These are phyloP conservation scores for Lathronympha strigana DNA, from an alignment of 2,888 invertebrate genomes.

Conservation along the genomic window DNA sequence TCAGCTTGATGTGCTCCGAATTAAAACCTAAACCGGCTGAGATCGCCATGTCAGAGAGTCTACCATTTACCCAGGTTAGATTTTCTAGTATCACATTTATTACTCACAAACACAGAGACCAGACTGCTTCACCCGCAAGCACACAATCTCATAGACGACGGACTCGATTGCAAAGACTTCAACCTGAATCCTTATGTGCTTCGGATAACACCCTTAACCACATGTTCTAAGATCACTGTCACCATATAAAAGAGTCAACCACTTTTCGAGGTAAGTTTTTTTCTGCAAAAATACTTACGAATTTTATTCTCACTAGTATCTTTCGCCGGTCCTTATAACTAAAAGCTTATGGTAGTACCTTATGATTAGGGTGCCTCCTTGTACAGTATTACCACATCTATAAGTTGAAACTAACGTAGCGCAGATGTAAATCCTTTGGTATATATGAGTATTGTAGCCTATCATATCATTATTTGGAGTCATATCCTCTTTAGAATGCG, in stretches of 20 bases:
- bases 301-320: background rate
- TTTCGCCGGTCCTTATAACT: background rate
- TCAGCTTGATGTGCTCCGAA: slow-evolving; percentile 96
- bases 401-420: slow-evolving; percentile 12
- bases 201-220: too few relatives aligned
- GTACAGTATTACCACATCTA: slow-evolving; percentile 16
- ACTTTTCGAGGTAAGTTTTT: background rate
- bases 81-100: too few relatives aligned
- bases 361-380: too few relatives aligned
- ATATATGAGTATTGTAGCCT: background rate
- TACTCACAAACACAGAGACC: too few relatives aligned
- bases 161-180: background rate
- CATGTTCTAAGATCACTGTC: background rate
- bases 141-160: background rate
- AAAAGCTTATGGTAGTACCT: too few relatives aligned
- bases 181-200: too few relatives aligned
- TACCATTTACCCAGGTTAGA: slow-evolving; percentile 92
- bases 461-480: background rate
- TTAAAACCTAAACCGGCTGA: slow-evolving; percentile 94
- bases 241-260: background rate
- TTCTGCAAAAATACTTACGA: slow-evolving; percentile 29
- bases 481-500: background rate
- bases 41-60: slow-evolving; percentile 94
- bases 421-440: background rate
- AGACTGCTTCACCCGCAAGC: too few relatives aligned